Base-by-base conservation (phyloP, 2,797 vertebrate genomes). In the Ctenopoma kingsleyae region DNA sequence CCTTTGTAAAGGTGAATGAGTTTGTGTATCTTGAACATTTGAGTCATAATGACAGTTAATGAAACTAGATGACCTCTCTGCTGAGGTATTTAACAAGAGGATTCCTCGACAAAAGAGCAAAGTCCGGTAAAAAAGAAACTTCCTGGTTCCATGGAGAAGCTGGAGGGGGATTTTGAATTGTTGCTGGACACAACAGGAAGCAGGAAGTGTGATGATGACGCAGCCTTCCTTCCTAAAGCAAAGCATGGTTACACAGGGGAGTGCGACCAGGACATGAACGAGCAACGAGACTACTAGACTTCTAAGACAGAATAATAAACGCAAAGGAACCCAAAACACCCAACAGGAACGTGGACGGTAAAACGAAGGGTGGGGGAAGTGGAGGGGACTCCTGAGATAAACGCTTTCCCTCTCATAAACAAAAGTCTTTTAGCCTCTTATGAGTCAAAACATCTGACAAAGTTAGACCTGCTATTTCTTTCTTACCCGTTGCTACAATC, bases 121-220 rank as follows among this genome's bases (percentile, higher is more conserved):
- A 67, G 66, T 69, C 56, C 22, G 25, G 69, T 49, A 30, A 85
- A 80, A 27, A 86, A 85, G 78, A 81, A 90, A 82, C 79, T 86
- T 89, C 80, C 80, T 65, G 61, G 77, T 85, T 88, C 70, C 76
- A 79, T 6, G 0, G 75, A 74, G 56, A 73, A 78, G 66, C 67
- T 74, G 68, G 78, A 47, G 71, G 53, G 15, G 30, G 64, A 9
- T 38, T 66, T 66, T 82, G 77, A 77, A 86, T 87, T 90, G 89
- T 89, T 91, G 73, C 86, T 85, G 91, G 91, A 93, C 93, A 95
- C 91, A 94, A 94, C 94, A 95, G 94, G 94, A 95, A 95, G 89
- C 94, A 94, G 94, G 94, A 95, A 94, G 89, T 70, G 65, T 59
- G 76, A 87, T 84, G 76, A 90, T 91, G 90, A 93, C 85, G 83